These are phyloP conservation scores for Drosophila phalerata DNA, from an alignment of 2,888 invertebrate species.

Conservation along the genomic window DNA sequence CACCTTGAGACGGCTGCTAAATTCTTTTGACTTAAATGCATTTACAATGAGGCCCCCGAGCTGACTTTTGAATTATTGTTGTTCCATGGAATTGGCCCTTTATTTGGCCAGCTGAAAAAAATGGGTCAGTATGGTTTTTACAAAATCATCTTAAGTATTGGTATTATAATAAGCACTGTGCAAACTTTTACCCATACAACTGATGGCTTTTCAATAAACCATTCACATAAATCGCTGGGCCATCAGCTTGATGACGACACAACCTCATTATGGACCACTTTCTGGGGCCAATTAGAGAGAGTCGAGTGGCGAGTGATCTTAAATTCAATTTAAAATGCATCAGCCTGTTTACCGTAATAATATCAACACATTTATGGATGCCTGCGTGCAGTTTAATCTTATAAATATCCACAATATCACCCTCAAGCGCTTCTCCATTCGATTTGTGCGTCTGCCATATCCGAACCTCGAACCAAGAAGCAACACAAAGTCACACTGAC, in stretches of 20 bases:
- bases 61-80: constrained; percentile 70
- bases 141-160: constrained; percentile 17
- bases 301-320: constrained; percentile 50
- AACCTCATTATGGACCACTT: constrained; percentile 54
- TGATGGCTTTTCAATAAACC: constrained; percentile 74
- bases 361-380: constrained; percentile 77
- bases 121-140: constrained; percentile 38
- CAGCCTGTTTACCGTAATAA: constrained; percentile 80
- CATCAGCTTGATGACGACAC: constrained; percentile 53
- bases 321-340: constrained; percentile 80
- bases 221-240: constrained; percentile 55
- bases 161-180: constrained; percentile 55
- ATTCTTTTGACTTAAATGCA: constrained; percentile 46
- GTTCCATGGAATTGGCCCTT: constrained; percentile 42
- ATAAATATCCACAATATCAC: constrained; percentile 45
- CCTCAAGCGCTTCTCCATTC: constrained; percentile 50
- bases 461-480: constrained; percentile 10
- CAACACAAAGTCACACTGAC: constrained; percentile 19
- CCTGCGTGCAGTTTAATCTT: constrained; percentile 40
- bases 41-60: constrained; percentile 63
- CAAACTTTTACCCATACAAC: constrained; percentile 64
- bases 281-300: constrained; percentile 67
- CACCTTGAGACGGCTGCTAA: constrained; percentile 60
- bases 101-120: constrained; percentile 51
- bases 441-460: constrained; percentile 26